phyloP scores from a whole-genome alignment of 2,113 vertebrate genomes.

The Oceanodroma tethys region DNA sequence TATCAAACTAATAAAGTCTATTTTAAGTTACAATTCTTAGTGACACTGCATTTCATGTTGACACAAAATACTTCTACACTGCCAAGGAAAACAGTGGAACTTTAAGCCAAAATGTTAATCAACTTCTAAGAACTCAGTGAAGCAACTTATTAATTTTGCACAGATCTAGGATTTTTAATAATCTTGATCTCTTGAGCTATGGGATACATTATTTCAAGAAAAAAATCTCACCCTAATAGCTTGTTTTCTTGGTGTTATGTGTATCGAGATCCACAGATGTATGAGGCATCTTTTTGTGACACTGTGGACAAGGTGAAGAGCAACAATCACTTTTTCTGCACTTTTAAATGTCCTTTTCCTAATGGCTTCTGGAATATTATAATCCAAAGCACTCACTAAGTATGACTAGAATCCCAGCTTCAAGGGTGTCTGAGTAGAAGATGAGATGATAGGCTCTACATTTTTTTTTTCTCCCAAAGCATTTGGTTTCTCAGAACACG shows the following conservation, averaged over 20 bases:
- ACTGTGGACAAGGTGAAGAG: not conserved
- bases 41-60: not conserved
- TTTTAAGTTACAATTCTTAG: not conserved
- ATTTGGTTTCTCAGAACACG: not conserved
- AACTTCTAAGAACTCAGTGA: not conserved
- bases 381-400: not conserved
- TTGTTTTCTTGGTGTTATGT: not conserved
- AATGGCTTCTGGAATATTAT: not conserved
- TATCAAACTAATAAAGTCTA: not conserved
- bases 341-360: not conserved
- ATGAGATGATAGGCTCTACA: not conserved
- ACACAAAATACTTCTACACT: not conserved
- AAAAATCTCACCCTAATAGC: not conserved
- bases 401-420: not conserved
- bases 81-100: not conserved
- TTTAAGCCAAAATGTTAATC: not conserved
- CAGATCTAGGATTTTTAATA: not conserved
- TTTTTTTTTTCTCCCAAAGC: not conserved
- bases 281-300: not conserved
- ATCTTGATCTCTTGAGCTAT: not conserved
- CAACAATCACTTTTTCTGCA: not conserved
- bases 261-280: rapidly evolving
- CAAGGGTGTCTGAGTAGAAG: not conserved
- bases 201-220: not conserved
- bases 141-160: not conserved